Evolutionary conservation across 2,797 vertebrate genomes (phyloP).

Genomic region (Prionace glauca): DNA sequence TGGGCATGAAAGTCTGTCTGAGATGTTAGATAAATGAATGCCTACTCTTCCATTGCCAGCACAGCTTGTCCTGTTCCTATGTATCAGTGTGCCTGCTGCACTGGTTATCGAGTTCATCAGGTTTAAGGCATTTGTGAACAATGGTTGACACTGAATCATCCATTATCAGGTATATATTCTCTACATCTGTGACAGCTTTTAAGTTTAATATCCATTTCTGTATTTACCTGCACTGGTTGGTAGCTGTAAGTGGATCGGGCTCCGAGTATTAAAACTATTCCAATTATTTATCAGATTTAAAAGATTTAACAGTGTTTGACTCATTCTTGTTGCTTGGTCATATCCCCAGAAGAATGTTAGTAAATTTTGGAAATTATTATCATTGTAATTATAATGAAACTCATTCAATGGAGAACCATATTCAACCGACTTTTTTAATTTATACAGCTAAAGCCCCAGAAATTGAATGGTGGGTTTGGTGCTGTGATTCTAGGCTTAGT

Average conservation of each 20-base stretch:
- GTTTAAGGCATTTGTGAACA: neutral
- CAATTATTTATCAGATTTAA: neutral
- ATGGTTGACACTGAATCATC: neutral
- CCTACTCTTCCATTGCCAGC: neutral
- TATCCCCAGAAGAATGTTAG: neutral
- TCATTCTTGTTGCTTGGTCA: neutral
- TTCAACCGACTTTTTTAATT: neutral
- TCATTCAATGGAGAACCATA: neutral
- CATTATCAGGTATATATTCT: neutral
- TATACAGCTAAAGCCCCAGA: neutral
- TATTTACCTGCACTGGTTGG: neutral
- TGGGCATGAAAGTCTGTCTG: neutral
- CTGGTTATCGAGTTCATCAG: neutral
- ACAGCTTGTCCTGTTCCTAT: neutral
- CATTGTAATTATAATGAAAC: neutral
- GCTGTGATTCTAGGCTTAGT: neutral
- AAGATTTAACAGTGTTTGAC: neutral
- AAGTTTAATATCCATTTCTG: neutral
- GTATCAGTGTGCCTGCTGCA: neutral
- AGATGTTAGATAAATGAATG: conserved; percentile 23
- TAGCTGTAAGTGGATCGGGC: neutral
- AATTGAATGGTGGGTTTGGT: neutral
- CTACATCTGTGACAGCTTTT: neutral
- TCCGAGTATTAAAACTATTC: neutral
- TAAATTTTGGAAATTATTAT: neutral